Evolutionary conservation across 2,797 vertebrate genomes (phyloP), one percentile per base, ranked within the genome.

Genomic region (Sebastolobus alascanus): DNA sequence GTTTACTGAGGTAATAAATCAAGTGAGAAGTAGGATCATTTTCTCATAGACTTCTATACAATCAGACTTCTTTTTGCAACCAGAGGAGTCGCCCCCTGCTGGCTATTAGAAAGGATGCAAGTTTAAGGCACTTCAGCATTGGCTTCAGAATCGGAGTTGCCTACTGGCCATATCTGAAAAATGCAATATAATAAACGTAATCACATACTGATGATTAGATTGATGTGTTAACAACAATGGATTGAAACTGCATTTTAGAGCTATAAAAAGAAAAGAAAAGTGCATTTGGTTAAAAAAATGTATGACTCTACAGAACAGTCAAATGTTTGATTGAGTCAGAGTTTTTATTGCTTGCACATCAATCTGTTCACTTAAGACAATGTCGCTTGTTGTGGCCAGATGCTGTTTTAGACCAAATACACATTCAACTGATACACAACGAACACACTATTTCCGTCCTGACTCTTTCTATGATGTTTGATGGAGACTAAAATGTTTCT

Each of bases 371-470:
- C 20, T 70, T 33, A 43, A 56, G 8, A 70, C 16, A 59, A 10
- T 54, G 2, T 54, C 0, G 5, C 37, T 50, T 25, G 20, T 40
- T 29, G 20, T 37, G 64, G 38, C 8, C 37, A 37, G 11, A 65
- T 65, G 25, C 9, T 37, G 29, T 29, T 82, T 55, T 10, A 37
- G 2, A 60, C 2, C 5, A 84, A 68, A 72, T 50, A 46, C 14
- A 71, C 54, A 70, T 67, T 64, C 6, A 77, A 80, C 3, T 61
- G n/a, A 61, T 38, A 43, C 50, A 16, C 46, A 18, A 63, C 40
- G n/a, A 59, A 68, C 27, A 63, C 14, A 75, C 40, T 12, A 3
- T 50, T 61, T 77, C 4, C 40, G 37, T 46, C 66, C 3, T 29
- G 50, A 40, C 25, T 65, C 12, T 20, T 59, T 20, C 11, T 59